These are phyloP conservation scores for Pyrocephalus nanus DNA, from an alignment of 2,797 vertebrate species.

Conservation along the genomic window DNA sequence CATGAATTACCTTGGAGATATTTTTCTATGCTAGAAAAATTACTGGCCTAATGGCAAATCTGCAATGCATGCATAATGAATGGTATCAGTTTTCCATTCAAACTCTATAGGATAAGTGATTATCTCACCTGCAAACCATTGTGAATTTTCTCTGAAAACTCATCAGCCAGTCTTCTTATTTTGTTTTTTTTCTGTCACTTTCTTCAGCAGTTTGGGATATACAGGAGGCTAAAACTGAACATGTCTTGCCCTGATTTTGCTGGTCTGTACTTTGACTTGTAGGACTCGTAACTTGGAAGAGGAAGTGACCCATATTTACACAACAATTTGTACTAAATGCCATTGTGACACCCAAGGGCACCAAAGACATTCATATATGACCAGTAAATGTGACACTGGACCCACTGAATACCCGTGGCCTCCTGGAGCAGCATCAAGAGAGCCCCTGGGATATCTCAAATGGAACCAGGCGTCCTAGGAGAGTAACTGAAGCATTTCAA, in stretches of 20 bases:
- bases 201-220: not conserved
- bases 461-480: not conserved
- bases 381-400: not conserved
- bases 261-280: not conserved
- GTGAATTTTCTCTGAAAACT: not conserved
- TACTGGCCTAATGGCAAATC: not conserved
- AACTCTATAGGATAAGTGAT: not conserved
- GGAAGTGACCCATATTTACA: not conserved
- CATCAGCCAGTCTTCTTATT: not conserved
- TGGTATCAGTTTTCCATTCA: not conserved
- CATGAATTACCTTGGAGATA: not conserved
- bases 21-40: not conserved
- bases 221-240: not conserved
- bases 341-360: too few relatives aligned
- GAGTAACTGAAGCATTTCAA: not conserved
- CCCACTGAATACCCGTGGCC: too few relatives aligned
- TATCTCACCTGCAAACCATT: not conserved
- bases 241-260: not conserved
- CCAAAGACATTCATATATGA: not conserved
- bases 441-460: not conserved
- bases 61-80: not conserved
- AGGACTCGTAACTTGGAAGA: not conserved
- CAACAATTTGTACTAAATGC: not conserved
- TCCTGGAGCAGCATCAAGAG: not conserved
- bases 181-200: not conserved